These are phyloP conservation scores for Artibeus jamaicensis DNA, from an alignment of 2,797 vertebrate genomes.

Conservation along the genomic window DNA sequence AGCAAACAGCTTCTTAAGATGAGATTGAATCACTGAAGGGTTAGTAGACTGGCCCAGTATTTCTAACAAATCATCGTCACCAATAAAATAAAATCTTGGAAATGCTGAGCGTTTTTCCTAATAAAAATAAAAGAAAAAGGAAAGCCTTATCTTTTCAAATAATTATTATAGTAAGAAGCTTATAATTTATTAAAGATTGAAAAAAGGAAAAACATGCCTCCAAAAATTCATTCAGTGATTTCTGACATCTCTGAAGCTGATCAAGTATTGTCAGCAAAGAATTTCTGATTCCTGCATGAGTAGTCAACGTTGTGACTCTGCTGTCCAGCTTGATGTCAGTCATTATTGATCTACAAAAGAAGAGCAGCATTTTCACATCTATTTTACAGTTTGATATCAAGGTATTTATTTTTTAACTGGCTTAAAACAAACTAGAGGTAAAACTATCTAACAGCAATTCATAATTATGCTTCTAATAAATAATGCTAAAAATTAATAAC, in stretches of 20 bases:
- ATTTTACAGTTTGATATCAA: not conserved
- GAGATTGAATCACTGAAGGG: constrained; percentile 94
- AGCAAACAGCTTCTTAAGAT: constrained; percentile 98
- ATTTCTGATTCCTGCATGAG: constrained; percentile 91
- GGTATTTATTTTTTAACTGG: not conserved
- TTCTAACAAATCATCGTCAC: constrained; percentile 97
- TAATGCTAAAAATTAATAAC: constrained; percentile 18
- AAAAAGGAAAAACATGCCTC: constrained; percentile 87
- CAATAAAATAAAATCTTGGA: constrained; percentile 98
- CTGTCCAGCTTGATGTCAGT: constrained; percentile 93
- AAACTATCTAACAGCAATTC: not conserved
- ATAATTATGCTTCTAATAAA: not conserved
- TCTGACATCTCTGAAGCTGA: constrained; percentile 98
- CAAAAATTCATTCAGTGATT: constrained; percentile 97
- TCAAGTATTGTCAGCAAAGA: constrained; percentile 92
- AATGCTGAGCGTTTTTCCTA: constrained; percentile 98
- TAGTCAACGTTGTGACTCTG: constrained; percentile 91
- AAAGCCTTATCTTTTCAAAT: constrained; percentile 28
- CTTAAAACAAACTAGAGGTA: not conserved
- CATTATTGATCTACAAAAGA: constrained; percentile 90
- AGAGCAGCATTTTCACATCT: constrained; percentile 4
- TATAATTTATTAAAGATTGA: not conserved
- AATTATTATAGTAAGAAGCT: not conserved
- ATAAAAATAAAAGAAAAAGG: constrained; percentile 40
- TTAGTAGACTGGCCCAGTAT: constrained; percentile 97